Base-by-base conservation (phyloP, 2,113 vertebrate genomes). In the Leptocoma aspasia region DNA sequence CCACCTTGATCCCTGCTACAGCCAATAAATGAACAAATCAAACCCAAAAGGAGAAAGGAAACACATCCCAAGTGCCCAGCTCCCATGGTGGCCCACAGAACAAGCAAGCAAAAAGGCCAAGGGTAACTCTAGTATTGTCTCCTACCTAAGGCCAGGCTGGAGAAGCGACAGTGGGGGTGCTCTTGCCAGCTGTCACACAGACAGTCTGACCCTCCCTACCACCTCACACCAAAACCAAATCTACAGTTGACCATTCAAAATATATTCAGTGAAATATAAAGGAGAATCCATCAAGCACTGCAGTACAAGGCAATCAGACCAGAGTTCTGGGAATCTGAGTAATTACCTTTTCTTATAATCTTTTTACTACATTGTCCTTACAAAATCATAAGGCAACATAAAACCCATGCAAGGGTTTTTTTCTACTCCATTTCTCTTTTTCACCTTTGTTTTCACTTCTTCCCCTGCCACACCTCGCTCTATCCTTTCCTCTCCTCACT, bases 91-190 rank as follows among this genome's bases (percentile, higher is more conserved):
- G 30, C 10, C 33, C 30, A 47, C 39, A 54, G 35, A 89, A 33
- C 28, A 72, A 66, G 52, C 31, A 73, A 75, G n/a, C 13, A 52
- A 44, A 37, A 45, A 60, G 52, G 44, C 26, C 57, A 71, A 53
- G 53, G 1, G 1, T 2, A 6, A 68, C 35, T 31, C 30, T 17
- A 1, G 0, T 15, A 9, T 13, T 71, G 71, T 22, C 13, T 63
- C 26, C 54, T 44, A 37, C 41, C 73, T 28, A 81, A n/a, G 1
- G 0, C 0, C 0, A 5, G 26, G 20, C 22, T 39, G 18, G 11
- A 82, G 27, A 8, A 85, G 7, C 0, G 0, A 41, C 5, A 13
- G 27, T 11, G 8, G 5, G 30, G 14, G 8, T 69, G 30, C 21
- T 78, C 31, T 35, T 70, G 26, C 14, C 45, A 84, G 42, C 37